Evolutionary conservation across 2,888 invertebrate species (phyloP), one percentile per base, ranked within the genome.

Genomic region (Caenorhabditis drosophilae): DNA sequence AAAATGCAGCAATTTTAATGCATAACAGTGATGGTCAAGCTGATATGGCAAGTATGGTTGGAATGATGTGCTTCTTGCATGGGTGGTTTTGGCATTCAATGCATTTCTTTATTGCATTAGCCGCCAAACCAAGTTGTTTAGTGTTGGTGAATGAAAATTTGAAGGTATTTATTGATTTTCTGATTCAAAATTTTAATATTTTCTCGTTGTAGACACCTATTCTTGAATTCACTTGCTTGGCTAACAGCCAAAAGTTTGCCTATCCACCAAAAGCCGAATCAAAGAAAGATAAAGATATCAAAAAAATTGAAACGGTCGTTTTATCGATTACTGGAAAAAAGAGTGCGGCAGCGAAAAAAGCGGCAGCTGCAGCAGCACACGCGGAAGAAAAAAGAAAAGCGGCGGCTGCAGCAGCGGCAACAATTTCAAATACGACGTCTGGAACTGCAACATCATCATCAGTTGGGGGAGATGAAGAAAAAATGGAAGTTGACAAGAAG

Each of bases 31-130:
- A 59, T 40, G 56, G 56, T n/a, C 57, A 66, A 35, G 44, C 56
- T 3, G 66, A 66, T 36, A 60, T 59, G 59, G 60, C 53, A 20
- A 49, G 55, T 6, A 60, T 56, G 59, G 60, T 66, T 35, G 66
- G 66, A 55, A 60, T 66, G 59, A 56, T 66, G 59, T 59, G 66
- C 56, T 66, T 66, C 56, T 34, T 60, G 47, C 66, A 66, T 31
- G 59, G 59, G 45, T 66, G 66, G 66, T 66, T 58, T 60, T 66
- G 66, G 66, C 66, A 66, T 40, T 55, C 66, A 40, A 60, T 60
- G 59, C 57, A 66, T 47, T 56, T 56, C 52, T 66, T 66, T 41
- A 44, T 60, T 22, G 46, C 66, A 1, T 38, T 66, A 2, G 55
- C 66, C 22, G 59, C 59, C 16, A 66, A 66, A 31, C 66, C 66